phyloP scores from a whole-genome alignment of 1,140 invertebrate species.

The Meloidogyne exigua region DNA sequence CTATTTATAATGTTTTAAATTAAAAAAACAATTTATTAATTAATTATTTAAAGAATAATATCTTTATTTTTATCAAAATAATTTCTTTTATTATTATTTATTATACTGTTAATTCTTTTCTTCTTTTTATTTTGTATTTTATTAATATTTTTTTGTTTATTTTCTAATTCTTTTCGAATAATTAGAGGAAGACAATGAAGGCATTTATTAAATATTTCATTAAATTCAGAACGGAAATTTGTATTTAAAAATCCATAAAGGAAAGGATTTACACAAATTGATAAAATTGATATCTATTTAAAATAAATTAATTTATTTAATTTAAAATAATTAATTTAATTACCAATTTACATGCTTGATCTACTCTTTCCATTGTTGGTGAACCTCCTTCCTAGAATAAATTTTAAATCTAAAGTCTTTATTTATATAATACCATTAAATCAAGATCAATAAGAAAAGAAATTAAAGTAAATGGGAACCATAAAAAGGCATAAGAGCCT shows the following conservation, averaged over 20 bases:
- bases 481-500: slow-evolving; percentile 55
- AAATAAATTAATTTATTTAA: not conserved
- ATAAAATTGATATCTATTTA: slow-evolving; percentile 56
- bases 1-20: too few relatives aligned
- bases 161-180: not conserved
- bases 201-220: slow-evolving; percentile 52
- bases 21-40: too few relatives aligned
- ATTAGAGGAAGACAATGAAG: slow-evolving; percentile 1
- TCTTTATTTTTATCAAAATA: slow-evolving; percentile 6
- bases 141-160: not conserved
- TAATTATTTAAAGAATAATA: not conserved
- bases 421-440: slow-evolving; percentile 1
- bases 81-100: not conserved
- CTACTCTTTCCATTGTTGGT: slow-evolving; percentile 56
- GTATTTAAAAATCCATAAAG: slow-evolving; percentile 63
- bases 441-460: slow-evolving; percentile 59
- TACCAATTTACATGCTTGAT: slow-evolving; percentile 58
- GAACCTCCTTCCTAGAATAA: slow-evolving; percentile 49
- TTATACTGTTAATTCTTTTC: not conserved
- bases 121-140: not conserved
- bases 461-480: slow-evolving; percentile 60
- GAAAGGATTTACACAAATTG: slow-evolving; percentile 63
- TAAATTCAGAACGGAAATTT: slow-evolving; percentile 60
- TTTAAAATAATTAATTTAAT: not conserved
- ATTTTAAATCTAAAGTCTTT: slow-evolving; percentile 13